These are phyloP conservation scores for Saccostrea glomerata DNA, from an alignment of 1,140 invertebrate species.

Conservation along the genomic window DNA sequence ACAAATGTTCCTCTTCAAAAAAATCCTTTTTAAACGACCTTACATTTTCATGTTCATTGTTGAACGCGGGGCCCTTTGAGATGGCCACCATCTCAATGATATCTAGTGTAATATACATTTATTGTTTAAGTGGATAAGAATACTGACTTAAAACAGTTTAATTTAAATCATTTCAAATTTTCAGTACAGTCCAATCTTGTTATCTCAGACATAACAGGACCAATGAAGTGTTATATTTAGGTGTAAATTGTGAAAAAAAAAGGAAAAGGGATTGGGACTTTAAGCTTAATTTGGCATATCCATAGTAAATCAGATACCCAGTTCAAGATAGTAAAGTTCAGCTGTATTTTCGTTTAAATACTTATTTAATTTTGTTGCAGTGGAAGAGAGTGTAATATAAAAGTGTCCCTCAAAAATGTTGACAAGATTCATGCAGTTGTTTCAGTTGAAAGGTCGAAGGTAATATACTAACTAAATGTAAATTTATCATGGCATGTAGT, in stretches of 20 bases:
- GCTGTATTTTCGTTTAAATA: too few species aligned
- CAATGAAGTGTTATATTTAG: slow-evolving; percentile 2
- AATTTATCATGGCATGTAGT: background rate
- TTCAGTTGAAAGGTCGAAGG: slow-evolving; percentile 4
- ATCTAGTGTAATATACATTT: background rate
- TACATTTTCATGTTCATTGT: too few species aligned
- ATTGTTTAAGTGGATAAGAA: background rate
- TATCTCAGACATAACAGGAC: background rate
- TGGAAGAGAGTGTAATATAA: too few species aligned
- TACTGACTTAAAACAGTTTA: slow-evolving; percentile 16
- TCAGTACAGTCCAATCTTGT: slow-evolving; percentile 15
- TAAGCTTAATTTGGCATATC: background rate
- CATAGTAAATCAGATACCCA: background rate
- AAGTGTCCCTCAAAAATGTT: background rate
- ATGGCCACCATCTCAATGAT: too few species aligned
- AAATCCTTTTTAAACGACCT: too few species aligned
- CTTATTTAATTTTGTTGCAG: too few species aligned
- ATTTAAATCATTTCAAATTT: background rate
- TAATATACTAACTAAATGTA: background rate
- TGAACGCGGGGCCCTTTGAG: too few species aligned
- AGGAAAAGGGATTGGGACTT: background rate
- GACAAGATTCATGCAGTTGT: slow-evolving; percentile 15
- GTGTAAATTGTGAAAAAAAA: background rate
- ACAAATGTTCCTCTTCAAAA: too few species aligned
- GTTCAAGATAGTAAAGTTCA: background rate